These are phyloP conservation scores for Tenthredo distinguenda DNA, from an alignment of 2,888 invertebrate genomes.

Conservation along the genomic window DNA sequence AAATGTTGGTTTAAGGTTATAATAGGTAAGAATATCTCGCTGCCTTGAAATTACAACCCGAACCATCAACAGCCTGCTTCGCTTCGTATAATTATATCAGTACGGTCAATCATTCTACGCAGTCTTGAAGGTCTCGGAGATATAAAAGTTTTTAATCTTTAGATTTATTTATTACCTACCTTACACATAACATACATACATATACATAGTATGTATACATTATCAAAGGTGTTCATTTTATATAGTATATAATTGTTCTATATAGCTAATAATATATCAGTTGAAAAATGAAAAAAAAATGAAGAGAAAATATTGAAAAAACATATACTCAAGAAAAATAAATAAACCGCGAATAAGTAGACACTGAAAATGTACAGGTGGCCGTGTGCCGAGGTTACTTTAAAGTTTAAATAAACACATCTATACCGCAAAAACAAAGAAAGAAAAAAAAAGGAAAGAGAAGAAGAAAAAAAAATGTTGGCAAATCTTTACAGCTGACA, in stretches of 20 bases:
- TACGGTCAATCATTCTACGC: not conserved
- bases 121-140: not conserved
- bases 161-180: not conserved
- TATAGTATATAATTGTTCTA: not conserved
- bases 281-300: not conserved
- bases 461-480: not conserved
- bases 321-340: not conserved
- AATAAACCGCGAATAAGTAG: not conserved
- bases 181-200: not conserved
- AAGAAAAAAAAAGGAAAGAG: not conserved
- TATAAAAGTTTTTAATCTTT: slow-evolving; percentile 1
- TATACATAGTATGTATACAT: not conserved
- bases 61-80: not conserved
- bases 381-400: not conserved
- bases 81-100: not conserved
- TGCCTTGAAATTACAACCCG: not conserved
- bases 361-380: slow-evolving; percentile 4
- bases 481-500: not conserved
- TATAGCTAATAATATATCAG: not conserved
- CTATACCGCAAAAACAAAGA: not conserved
- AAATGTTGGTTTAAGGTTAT: not conserved
- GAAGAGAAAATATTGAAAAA: not conserved
- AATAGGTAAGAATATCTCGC: not conserved
- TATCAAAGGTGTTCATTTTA: not conserved
- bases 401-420: slow-evolving; percentile 5